phyloP scores from a whole-genome alignment of 2,888 invertebrate genomes.

The Augiades crinisus region DNA sequence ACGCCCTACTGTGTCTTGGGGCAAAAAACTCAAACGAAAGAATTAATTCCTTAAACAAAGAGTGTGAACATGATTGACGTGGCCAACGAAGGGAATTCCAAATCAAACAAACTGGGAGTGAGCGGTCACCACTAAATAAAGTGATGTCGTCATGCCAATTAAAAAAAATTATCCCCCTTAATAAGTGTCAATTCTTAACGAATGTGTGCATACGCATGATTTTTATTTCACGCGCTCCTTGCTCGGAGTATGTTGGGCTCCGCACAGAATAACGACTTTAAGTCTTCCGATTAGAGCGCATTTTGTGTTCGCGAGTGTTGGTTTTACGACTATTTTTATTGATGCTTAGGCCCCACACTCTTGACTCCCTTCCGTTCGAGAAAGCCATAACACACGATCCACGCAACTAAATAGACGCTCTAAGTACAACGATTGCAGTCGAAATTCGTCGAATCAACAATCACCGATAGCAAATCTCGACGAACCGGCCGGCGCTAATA shows the following conservation, averaged over 20 bases:
- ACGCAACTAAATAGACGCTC: background rate
- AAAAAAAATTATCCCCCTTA: conserved; percentile 79
- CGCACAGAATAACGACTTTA: conserved; percentile 18
- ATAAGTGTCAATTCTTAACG: conserved; percentile 81
- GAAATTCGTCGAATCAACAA: background rate
- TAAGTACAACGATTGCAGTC: background rate
- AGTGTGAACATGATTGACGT: conserved; percentile 43
- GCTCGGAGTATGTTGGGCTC: background rate
- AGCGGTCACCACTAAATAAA: conserved; percentile 65
- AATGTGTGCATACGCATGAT: conserved; percentile 80
- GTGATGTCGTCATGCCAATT: conserved; percentile 79
- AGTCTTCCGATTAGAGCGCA: conserved; percentile 41
- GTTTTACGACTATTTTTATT: conserved; percentile 79
- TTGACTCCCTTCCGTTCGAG: conserved; percentile 20
- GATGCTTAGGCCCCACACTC: conserved; percentile 77
- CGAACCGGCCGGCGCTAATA: conserved; percentile 40
- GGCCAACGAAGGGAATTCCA: conserved; percentile 57
- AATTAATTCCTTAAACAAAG: conserved; percentile 32
- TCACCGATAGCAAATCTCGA: conserved; percentile 3
- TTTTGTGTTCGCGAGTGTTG: conserved; percentile 35
- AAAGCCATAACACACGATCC: background rate
- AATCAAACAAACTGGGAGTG: conserved; percentile 66
- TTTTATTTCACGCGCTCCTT: conserved; percentile 78
- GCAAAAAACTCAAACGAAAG: conserved; percentile 14
- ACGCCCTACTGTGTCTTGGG: background rate